These are phyloP conservation scores for Macrotus californicus DNA, from an alignment of 2,113 vertebrate genomes.

Conservation along the genomic window DNA sequence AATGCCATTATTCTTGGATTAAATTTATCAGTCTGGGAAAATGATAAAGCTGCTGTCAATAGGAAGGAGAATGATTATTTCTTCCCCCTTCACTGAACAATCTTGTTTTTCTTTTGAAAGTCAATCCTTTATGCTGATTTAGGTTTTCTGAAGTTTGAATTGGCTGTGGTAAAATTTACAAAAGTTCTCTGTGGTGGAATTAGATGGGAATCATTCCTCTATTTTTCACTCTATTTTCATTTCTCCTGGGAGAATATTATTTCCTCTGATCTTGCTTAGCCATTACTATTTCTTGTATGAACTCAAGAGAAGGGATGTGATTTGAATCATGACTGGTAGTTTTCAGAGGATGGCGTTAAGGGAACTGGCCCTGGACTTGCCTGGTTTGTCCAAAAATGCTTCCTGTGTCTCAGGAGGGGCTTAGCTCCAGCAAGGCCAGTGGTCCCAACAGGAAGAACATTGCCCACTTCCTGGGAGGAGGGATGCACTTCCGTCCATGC, in stretches of 20 bases:
- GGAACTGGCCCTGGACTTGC: not conserved
- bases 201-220: not conserved
- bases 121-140: not conserved
- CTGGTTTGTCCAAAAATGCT: not conserved
- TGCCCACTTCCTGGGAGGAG: not conserved
- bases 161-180: constrained; percentile 34
- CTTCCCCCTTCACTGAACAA: not conserved
- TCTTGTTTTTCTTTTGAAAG: constrained; percentile 52
- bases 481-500: too few relatives aligned
- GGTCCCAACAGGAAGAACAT: not conserved
- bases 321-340: not conserved
- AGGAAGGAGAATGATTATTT: not conserved
- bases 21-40: constrained; percentile 7
- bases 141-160: constrained; percentile 16
- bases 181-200: constrained; percentile 49
- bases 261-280: constrained; percentile 40
- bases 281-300: constrained; percentile 21
- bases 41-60: not conserved
- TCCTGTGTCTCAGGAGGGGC: not conserved
- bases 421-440: not conserved
- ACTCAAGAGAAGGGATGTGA: not conserved
- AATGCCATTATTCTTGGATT: not conserved
- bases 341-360: not conserved
- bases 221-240: constrained; percentile 1
- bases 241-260: constrained; percentile 44